Evolutionary conservation across 2,113 vertebrate species (phyloP).

Genomic region (Notechis scutatus): DNA sequence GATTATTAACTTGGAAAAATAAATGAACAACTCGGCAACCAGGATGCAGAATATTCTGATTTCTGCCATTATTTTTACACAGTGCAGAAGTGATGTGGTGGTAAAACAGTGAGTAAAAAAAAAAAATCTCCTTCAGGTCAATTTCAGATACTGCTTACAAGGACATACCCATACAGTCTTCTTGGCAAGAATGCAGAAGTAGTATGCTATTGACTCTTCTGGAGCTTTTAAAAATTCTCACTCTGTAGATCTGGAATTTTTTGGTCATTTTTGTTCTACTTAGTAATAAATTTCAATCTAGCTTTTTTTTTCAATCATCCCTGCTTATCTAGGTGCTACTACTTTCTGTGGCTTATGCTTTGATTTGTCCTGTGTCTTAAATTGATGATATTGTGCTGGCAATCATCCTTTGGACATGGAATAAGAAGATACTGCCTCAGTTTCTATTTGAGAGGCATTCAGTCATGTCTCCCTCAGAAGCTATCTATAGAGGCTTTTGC

Average conservation of each 20-base stretch:
- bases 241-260: no score
- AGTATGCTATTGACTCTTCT: no score
- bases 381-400: neutral
- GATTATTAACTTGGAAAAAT: neutral
- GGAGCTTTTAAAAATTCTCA: no score
- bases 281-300: no score
- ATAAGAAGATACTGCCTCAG: neutral
- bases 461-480: slow-evolving; percentile 1
- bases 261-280: no score
- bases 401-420: neutral
- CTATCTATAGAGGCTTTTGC: slow-evolving; percentile 26
- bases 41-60: neutral
- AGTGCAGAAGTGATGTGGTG: neutral
- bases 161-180: no score
- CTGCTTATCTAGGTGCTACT: no score
- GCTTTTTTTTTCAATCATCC: no score
- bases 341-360: no score
- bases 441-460: neutral
- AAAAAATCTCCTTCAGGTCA: no score
- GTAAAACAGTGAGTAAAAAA: neutral
- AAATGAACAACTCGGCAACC: neutral
- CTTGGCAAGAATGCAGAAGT: no score
- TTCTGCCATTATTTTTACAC: neutral
- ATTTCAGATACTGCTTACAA: no score
- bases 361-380: neutral